phyloP scores from a whole-genome alignment of 1,140 invertebrate genomes.

The Drosophila fuyamai region DNA sequence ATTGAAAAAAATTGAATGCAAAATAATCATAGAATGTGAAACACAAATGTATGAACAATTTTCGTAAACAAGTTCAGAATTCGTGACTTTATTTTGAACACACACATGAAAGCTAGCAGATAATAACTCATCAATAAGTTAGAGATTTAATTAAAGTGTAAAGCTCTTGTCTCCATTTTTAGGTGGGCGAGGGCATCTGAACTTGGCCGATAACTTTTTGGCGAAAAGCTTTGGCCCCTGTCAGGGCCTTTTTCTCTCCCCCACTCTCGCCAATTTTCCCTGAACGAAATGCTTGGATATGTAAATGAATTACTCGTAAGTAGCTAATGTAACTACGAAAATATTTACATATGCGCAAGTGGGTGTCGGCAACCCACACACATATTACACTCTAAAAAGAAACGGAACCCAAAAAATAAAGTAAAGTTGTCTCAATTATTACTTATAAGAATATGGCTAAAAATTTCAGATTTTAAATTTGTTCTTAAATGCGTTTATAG shows the following conservation, averaged over 20 bases:
- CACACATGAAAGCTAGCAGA: too few species aligned
- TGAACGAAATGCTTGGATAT: conserved; percentile 26
- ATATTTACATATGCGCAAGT: conserved; percentile 65
- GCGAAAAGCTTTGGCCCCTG: conserved; percentile 27
- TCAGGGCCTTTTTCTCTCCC: conserved; percentile 17
- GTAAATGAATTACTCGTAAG: conserved; percentile 52
- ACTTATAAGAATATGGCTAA: too few species aligned
- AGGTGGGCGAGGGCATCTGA: conserved; percentile 23
- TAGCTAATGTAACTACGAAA: conserved; percentile 54
- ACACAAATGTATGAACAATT: too few species aligned
- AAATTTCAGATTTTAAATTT: too few species aligned
- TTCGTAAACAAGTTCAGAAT: too few species aligned
- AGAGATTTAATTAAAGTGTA: not conserved
- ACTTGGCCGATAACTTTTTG: conserved; percentile 47
- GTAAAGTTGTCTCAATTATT: too few species aligned
- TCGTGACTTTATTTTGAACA: too few species aligned
- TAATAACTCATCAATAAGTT: not conserved
- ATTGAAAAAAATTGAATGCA: too few species aligned
- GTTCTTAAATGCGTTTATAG: too few species aligned
- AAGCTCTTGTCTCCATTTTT: conserved; percentile 6
- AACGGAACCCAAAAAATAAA: not conserved
- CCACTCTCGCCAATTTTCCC: not conserved
- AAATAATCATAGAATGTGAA: too few species aligned
- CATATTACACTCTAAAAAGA: not conserved
- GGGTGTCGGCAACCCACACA: conserved; percentile 43